Base-by-base conservation (phyloP, 2,888 invertebrate species). In the Drosophila greeni region DNA sequence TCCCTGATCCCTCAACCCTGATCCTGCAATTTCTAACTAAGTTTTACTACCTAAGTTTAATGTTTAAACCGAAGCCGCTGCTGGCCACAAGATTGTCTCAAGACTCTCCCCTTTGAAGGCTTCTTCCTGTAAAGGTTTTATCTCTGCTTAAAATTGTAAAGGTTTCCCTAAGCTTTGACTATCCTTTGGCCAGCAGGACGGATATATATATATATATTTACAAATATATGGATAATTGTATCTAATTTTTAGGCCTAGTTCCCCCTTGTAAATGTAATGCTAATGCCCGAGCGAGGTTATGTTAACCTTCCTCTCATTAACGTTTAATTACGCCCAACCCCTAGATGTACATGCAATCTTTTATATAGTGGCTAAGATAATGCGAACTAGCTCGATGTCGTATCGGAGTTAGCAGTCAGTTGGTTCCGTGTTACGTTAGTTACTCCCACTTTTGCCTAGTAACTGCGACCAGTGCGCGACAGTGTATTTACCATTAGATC, bases 351-450 rank as follows among this genome's bases (percentile, higher is more conserved):
- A 58, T 72, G 58, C 62, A 75, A 64, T 75, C 31, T 84, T 76
- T 79, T 79, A 82, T 72, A 74, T 79, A 84, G 71, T 78, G 53
- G 53, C 62, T 83, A 83, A 81, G 79, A 59, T 49, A 56, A 56
- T 51, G 14, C 29, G 31, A 53, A 47, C 53, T 14, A 29, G 14
- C 45, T 29, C 45, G 45, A 45, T 18, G 14, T 14, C 29, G 45
- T 5, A n/a, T 9, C 0, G 24, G 24, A 24, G 5, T 23, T 33
- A 7, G 48, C 11, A 48, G 23, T 48, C 48, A 53, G 43, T 55
- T 60, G 45, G 45, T 49, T 18, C 45, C 45, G 29, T 26, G 49
- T 57, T 57, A 20, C 45, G 51, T 51, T 36, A 57, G 47, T 51
- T 54, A 43, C 45, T 47, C 45, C 45, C 20, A 24, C 24, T 18